Evolutionary conservation across 2,797 vertebrate species (phyloP).

Genomic region (Okamejei kenojei): DNA sequence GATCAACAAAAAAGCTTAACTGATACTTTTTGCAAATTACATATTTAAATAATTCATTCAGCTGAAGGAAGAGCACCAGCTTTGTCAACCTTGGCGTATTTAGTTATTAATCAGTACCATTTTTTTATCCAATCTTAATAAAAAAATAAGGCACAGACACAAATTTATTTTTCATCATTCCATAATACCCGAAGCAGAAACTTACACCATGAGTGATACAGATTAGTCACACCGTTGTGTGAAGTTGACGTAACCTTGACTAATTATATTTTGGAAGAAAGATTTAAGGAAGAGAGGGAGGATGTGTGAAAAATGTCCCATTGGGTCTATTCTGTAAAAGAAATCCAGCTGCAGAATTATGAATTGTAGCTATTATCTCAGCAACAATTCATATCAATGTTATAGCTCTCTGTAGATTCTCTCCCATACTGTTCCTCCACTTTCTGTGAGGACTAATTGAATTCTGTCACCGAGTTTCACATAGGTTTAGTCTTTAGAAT

Average conservation of each 20-base stretch:
- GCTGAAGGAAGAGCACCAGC: neutral
- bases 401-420: neutral
- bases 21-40: neutral
- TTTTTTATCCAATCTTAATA: neutral
- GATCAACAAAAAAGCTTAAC: neutral
- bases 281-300: neutral
- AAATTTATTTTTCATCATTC: slow-evolving; percentile 7
- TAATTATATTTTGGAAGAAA: neutral
- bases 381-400: slow-evolving; percentile 9
- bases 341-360: neutral
- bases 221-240: neutral
- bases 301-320: neutral
- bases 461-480: neutral
- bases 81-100: neutral
- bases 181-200: neutral
- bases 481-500: neutral
- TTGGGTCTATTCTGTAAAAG: neutral
- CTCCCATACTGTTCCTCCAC: neutral
- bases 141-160: neutral
- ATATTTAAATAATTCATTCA: slow-evolving; percentile 4
- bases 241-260: neutral
- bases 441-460: slow-evolving; percentile 17
- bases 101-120: neutral
- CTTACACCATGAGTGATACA: neutral
- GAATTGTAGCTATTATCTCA: slow-evolving; percentile 1